phyloP scores from a whole-genome alignment of 1,140 invertebrate genomes.

The Pentalonia nigronervosa region DNA sequence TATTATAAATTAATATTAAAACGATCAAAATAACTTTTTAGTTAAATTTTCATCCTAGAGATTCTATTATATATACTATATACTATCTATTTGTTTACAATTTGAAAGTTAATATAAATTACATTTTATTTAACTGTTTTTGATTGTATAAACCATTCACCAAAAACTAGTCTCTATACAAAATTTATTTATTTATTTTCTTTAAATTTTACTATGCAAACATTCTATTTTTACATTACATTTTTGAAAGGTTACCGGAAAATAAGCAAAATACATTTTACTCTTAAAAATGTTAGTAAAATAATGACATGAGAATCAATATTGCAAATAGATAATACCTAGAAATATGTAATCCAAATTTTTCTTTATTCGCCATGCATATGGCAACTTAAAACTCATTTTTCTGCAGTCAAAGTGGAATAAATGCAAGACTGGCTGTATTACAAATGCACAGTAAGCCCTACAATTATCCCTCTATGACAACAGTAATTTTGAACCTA shows the following conservation, averaged over 20 bases:
- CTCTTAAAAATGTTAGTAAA: not conserved
- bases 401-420: slow-evolving; percentile 53
- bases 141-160: too few relatives aligned
- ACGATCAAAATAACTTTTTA: not conserved
- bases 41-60: not conserved
- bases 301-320: not conserved
- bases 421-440: slow-evolving; percentile 57
- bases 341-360: not conserved
- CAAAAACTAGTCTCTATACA: too few relatives aligned
- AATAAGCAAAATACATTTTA: not conserved
- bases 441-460: slow-evolving; percentile 30
- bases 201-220: too few relatives aligned
- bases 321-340: not conserved
- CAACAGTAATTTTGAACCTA: slow-evolving; percentile 31
- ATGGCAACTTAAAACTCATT: not conserved
- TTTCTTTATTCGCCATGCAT: too few relatives aligned
- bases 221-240: too few relatives aligned
- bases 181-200: too few relatives aligned
- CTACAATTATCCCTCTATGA: slow-evolving; percentile 53
- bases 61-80: too few relatives aligned
- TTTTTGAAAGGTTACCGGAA: not conserved
- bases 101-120: too few relatives aligned
- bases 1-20: not conserved
- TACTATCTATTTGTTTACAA: too few relatives aligned
- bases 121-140: too few relatives aligned